A percentile compares a stretch with the other conserved stretches of the same genome.
phyloP scores from a whole-genome alignment of 1,140 invertebrate genomes.

The Ceratina australensis region DNA sequence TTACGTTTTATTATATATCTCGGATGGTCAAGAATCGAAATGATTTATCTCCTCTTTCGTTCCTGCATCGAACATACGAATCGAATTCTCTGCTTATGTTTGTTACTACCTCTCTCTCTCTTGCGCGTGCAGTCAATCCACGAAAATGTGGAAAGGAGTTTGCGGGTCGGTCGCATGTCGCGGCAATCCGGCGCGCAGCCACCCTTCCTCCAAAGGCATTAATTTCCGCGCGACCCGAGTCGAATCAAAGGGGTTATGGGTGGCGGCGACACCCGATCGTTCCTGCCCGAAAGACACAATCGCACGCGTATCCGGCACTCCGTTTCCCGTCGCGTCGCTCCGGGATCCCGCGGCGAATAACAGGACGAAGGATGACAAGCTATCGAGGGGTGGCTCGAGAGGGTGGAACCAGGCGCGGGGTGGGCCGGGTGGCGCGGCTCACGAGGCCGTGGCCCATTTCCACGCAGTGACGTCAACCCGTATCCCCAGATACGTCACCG shows the following conservation, averaged over 20 bases:
- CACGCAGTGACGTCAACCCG: conserved; percentile 67
- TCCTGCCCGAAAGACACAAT: conserved; percentile 26
- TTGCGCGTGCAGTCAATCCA: too few relatives aligned
- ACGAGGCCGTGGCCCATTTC: conserved; percentile 67
- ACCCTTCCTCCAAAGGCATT: conserved; percentile 12
- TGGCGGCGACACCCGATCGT: conserved; percentile 19
- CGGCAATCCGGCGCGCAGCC: neutral
- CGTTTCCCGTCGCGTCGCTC: conserved; percentile 54
- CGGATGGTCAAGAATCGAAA: neutral
- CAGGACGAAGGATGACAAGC: conserved; percentile 60
- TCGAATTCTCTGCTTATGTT: too few relatives aligned
- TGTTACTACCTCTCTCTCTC: too few relatives aligned
- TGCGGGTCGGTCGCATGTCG: neutral
- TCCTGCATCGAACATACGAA: too few relatives aligned
- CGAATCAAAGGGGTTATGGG: too few relatives aligned
- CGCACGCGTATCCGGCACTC: conserved; percentile 52
- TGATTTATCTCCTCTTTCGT: neutral
- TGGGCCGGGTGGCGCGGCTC: conserved; percentile 48
- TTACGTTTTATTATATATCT: too few relatives aligned
- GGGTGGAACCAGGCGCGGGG: conserved; percentile 15
- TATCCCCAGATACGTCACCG: conserved; percentile 65
- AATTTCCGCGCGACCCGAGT: conserved; percentile 27
- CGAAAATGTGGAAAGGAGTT: neutral
- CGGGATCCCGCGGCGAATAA: conserved; percentile 57
- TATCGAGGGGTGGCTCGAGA: conserved; percentile 23